These are phyloP conservation scores for Anthophora plumipes DNA, from an alignment of 2,888 invertebrate species.

Conservation along the genomic window DNA sequence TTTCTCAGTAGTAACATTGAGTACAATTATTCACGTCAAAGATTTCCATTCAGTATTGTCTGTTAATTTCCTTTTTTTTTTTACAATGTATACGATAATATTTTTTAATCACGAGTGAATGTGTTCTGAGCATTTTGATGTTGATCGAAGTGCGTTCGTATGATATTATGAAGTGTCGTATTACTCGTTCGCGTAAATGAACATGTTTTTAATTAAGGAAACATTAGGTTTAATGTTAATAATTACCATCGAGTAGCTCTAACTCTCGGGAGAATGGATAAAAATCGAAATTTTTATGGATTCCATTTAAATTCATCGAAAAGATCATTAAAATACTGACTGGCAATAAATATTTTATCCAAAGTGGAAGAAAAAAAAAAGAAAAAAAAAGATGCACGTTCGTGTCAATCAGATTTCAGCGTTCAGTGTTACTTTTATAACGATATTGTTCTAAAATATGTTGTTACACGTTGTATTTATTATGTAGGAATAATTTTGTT, in stretches of 20 bases:
- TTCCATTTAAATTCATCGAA: slow-evolving; percentile 40
- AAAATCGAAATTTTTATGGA: slow-evolving; percentile 45
- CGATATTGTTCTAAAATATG: slow-evolving; percentile 32
- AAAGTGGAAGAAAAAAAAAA: slow-evolving; percentile 18
- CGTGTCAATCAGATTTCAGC: slow-evolving; percentile 29
- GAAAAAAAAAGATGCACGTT: slow-evolving; percentile 26
- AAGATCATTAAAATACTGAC: slow-evolving; percentile 28
- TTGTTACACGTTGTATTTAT: slow-evolving; percentile 71
- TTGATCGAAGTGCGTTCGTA: slow-evolving; percentile 30
- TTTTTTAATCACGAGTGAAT: slow-evolving; percentile 57
- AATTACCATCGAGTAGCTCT: slow-evolving; percentile 38
- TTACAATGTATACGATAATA: slow-evolving; percentile 46
- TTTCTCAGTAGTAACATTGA: slow-evolving; percentile 39
- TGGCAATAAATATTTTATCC: slow-evolving; percentile 59
- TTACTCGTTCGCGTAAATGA: slow-evolving; percentile 30
- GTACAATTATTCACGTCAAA: slow-evolving; percentile 53
- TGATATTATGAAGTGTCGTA: slow-evolving; percentile 45
- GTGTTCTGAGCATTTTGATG: slow-evolving; percentile 47
- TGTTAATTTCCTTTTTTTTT: too few species aligned
- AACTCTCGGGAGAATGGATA: slow-evolving; percentile 20
- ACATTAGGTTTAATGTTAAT: slow-evolving; percentile 60
- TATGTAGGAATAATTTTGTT: slow-evolving; percentile 64
- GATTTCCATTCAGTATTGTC: slow-evolving; percentile 49
- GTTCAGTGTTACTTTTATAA: slow-evolving; percentile 37
- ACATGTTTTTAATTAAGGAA: slow-evolving; percentile 52